Base-by-base conservation (phyloP, 2,797 vertebrate species). In the Karalla daura region DNA sequence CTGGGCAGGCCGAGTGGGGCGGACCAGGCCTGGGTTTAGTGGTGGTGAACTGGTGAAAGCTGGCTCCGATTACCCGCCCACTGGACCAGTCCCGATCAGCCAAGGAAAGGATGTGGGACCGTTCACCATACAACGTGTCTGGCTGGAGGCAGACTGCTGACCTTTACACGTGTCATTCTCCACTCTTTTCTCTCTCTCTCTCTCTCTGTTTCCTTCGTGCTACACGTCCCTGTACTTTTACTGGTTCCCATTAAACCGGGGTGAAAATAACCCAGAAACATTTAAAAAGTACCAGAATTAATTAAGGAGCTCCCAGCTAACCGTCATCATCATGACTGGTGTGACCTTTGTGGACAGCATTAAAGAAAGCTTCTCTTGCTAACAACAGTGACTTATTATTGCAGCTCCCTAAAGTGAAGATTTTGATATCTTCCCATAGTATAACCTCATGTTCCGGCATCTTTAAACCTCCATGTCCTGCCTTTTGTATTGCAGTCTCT, bases 391-490 rank as follows among this genome's bases (percentile, higher is more conserved):
- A 58, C 45, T 56, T 64, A 41, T 14, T 24, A 13, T 15, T 45
- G 45, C 17, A 45, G 4, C 14, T 70, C 9, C 15, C 44, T 47
- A 53, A 43, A 28, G 56, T 15, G 30, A 4, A 4, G 27, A n/a
- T n/a, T n/a, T n/a, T n/a, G n/a, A n/a, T n/a, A n/a, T n/a, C 24
- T 64, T 78, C 39, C 44, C 51, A 67, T 41, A 20, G 66, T 44
- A 50, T 55, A 76, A 39, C 43, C 24, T 15, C 1, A 47, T 5
- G 17, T 62, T 47, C 30, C 9, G 15, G 33, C 7, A 20, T 36
- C 18, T 58, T 37, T 40, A 9, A 36, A 32, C 24, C 5, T 24
- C 12, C 4, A 41, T 1, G 35, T 9, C n/a, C 30, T 39, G n/a
- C 11, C 24, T 24, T 45, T 61, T 39, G 15, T 37, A 44, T 39